These are phyloP conservation scores for Chrysolina oricalcia DNA, from an alignment of 2,888 invertebrate genomes.

Conservation along the genomic window DNA sequence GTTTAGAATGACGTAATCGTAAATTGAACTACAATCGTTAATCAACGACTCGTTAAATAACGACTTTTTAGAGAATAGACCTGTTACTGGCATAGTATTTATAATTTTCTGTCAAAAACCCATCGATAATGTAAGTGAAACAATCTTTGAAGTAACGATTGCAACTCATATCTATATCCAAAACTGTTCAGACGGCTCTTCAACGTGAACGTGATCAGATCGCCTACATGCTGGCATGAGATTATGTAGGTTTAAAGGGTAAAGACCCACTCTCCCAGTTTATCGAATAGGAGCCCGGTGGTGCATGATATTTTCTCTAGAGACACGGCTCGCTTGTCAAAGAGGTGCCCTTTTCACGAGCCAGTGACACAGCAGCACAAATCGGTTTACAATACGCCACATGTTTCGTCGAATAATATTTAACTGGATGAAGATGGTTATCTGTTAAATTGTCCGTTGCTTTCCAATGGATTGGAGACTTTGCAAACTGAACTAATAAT, in stretches of 20 bases:
- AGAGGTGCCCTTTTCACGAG: slow-evolving; percentile 41
- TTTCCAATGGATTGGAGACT: neutral
- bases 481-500: no score
- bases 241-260: neutral
- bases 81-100: no score
- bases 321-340: slow-evolving; percentile 53
- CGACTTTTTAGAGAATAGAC: no score
- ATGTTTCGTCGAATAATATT: neutral
- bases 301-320: slow-evolving; percentile 47
- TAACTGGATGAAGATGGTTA: neutral
- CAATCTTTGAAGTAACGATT: no score
- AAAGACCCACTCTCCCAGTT: slow-evolving; percentile 38
- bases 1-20: no score
- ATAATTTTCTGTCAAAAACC: no score
- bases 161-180: neutral
- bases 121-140: no score
- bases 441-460: neutral
- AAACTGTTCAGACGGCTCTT: neutral
- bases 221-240: neutral
- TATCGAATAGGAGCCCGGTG: slow-evolving; percentile 48
- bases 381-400: neutral
- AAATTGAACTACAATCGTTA: no score
- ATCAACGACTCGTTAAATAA: no score
- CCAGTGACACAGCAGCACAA: slow-evolving; percentile 28
- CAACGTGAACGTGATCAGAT: neutral